A percentile compares a stretch with the other conserved stretches of the same genome.
Evolutionary conservation across 1,140 invertebrate species (phyloP).

Genomic region (Onthophagus taurus): DNA sequence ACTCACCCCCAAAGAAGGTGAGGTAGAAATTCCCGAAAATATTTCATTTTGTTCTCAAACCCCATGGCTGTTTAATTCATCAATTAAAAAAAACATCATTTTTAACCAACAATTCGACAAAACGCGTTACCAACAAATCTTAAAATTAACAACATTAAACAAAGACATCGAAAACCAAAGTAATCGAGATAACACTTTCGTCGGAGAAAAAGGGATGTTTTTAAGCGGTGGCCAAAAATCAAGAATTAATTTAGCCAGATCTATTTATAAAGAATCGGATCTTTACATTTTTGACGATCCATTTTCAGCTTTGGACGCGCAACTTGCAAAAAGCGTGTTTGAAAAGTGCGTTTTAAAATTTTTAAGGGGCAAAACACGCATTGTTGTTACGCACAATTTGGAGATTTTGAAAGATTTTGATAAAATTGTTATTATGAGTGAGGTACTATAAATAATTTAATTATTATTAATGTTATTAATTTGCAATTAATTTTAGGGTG

Average conservation of each 20-base stretch:
- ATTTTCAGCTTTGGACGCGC: constrained; percentile 61
- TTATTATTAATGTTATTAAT: too few species aligned
- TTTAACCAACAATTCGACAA: constrained; percentile 63
- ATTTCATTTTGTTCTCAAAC: constrained; percentile 68
- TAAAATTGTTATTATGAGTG: constrained; percentile 67
- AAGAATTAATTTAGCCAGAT: constrained; percentile 71
- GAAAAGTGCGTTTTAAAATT: constrained; percentile 50
- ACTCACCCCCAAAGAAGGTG: constrained; percentile 52
- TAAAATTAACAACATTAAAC: constrained; percentile 56
- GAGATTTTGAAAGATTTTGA: constrained; percentile 67
- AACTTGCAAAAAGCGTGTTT: constrained; percentile 58
- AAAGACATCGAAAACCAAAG: constrained; percentile 73
- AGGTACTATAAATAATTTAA: too few species aligned
- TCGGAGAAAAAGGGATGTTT: constrained; percentile 74
- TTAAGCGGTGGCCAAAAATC: constrained; percentile 83
- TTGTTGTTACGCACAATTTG: constrained; percentile 75
- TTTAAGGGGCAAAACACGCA: constrained; percentile 42
- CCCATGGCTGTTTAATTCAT: constrained; percentile 64
- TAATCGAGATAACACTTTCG: constrained; percentile 70
- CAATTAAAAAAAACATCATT: constrained; percentile 68
- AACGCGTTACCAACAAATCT: constrained; percentile 55
- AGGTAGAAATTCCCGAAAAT: constrained; percentile 48
- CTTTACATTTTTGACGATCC: constrained; percentile 75
- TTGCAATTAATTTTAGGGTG: too few species aligned
- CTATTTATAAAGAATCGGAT: constrained; percentile 60